phyloP scores from a whole-genome alignment of 2,797 vertebrate genomes.

The Tapirus indicus region DNA sequence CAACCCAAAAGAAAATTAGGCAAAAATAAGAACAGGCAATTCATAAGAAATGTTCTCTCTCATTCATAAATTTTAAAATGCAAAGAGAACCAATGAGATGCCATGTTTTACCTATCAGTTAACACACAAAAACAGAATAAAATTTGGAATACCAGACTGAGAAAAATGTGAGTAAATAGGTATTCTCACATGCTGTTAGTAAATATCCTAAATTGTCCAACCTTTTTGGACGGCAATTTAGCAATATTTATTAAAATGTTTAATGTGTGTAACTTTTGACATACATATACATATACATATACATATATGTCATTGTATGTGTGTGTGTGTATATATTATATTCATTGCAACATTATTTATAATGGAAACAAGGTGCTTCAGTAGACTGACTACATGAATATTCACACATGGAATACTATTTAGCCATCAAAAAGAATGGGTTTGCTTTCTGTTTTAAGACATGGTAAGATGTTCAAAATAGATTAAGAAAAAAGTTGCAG shows the following conservation, averaged over 20 bases:
- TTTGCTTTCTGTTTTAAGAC: slow-evolving; percentile 25
- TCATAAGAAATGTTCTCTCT: neutral
- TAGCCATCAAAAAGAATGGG: neutral
- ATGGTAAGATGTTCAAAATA: neutral
- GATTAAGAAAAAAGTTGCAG: neutral
- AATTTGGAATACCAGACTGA: neutral
- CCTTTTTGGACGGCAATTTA: neutral
- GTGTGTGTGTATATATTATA: neutral
- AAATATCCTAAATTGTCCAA: neutral
- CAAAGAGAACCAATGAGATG: neutral
- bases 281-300: neutral
- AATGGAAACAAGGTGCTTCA: neutral
- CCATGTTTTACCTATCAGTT: neutral
- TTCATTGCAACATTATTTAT: neutral
- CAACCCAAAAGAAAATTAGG: slow-evolving; percentile 6
- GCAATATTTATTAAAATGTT: neutral
- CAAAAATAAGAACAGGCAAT: slow-evolving; percentile 1
- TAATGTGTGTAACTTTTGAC: neutral
- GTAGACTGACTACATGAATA: neutral
- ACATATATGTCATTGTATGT: neutral
- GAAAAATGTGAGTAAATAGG: neutral
- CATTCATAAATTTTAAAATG: neutral
- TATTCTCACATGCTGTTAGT: neutral
- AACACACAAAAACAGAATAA: neutral
- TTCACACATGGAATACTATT: neutral